Evolutionary conservation across 2,888 invertebrate species (phyloP).

Genomic region (Cataglyphis rosenhaueri): DNA sequence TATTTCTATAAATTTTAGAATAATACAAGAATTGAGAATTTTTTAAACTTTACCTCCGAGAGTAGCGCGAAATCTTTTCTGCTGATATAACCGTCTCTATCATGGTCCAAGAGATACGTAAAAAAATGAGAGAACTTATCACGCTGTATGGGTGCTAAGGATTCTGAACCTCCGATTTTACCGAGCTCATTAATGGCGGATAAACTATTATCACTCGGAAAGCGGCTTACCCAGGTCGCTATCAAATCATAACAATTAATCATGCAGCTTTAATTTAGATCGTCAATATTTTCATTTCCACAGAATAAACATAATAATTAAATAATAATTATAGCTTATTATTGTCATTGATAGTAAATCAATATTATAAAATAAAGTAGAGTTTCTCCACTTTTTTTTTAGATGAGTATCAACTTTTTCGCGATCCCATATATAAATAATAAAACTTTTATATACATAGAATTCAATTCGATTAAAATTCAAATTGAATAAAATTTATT

Average conservation of each 20-base stretch:
- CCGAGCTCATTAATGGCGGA: constrained; percentile 59
- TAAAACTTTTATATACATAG: neutral
- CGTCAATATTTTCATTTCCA: neutral
- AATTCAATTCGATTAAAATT: neutral
- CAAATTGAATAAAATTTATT: neutral
- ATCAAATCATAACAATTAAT: constrained; percentile 52
- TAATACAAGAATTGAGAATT: neutral
- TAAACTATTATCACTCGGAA: constrained; percentile 87
- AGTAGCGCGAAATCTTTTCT: constrained; percentile 90
- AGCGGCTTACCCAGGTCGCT: constrained; percentile 92
- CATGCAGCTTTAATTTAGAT: neutral
- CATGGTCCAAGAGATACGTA: constrained; percentile 90
- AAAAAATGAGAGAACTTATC: constrained; percentile 91
- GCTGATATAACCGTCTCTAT: constrained; percentile 90
- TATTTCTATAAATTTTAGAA: neutral
- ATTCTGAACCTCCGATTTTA: constrained; percentile 62
- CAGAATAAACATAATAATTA: neutral
- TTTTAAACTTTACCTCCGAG: constrained; percentile 87
- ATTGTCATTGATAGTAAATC: neutral
- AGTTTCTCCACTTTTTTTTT: neutral
- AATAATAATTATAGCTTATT: neutral
- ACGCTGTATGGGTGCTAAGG: constrained; percentile 88
- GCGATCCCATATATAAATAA: neutral
- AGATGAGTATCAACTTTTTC: neutral
- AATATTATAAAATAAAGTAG: constrained; percentile 2